A percentile compares a stretch with the other conserved stretches of the same genome.
Conservation (phyloP, 2,113 vertebrate species). For the Eurypyga helias region DNA sequence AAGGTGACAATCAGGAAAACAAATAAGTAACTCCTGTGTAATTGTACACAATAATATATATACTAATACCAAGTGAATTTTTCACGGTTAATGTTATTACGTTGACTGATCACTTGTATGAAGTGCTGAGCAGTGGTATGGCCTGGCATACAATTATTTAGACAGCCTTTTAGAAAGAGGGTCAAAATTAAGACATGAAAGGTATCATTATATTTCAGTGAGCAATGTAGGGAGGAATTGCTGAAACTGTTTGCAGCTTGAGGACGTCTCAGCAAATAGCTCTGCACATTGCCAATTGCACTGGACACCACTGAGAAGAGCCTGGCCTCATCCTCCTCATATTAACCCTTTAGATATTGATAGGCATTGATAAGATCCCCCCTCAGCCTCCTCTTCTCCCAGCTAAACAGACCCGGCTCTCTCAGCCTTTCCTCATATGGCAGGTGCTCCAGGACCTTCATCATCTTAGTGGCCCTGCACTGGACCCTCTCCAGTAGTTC, state of each 20-base stretch:
- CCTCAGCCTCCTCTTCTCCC: too few relatives aligned
- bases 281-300: background rate
- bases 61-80: background rate
- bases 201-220: background rate
- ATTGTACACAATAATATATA: background rate
- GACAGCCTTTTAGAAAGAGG: background rate
- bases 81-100: background rate
- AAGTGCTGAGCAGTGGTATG: background rate
- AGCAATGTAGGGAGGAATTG: background rate
- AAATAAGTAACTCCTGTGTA: background rate
- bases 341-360: too few relatives aligned
- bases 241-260: background rate
- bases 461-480: too few relatives aligned
- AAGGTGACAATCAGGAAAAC: background rate
- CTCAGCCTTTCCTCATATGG: too few relatives aligned
- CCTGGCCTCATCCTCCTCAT: too few relatives aligned
- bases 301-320: too few relatives aligned
- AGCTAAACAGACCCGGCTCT: too few relatives aligned
- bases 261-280: background rate
- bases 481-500: too few relatives aligned
- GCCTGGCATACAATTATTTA: background rate
- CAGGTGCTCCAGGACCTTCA: too few relatives aligned
- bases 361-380: too few relatives aligned
- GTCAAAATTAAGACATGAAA: conserved; percentile 18
- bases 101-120: background rate